Conservation (phyloP, 1,140 invertebrate genomes). For the Phocides pigmalion region DNA sequence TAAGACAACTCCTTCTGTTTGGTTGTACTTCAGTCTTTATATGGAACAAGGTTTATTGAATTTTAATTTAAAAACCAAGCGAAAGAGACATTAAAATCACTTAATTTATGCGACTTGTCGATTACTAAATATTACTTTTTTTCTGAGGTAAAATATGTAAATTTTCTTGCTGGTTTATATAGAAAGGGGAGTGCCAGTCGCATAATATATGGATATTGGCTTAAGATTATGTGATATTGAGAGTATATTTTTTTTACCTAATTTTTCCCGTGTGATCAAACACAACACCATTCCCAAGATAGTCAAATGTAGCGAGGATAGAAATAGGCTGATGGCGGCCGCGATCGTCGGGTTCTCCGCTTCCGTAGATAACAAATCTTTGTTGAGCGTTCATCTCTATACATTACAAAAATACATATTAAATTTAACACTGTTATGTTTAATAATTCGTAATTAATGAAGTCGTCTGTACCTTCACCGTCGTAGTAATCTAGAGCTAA, state of each 20-base stretch:
- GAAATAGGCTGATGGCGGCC: conserved; percentile 58
- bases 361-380: conserved; percentile 70
- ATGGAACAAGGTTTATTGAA: conserved; percentile 19
- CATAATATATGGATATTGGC: not conserved
- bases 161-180: no score
- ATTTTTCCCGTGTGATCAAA: conserved; percentile 75
- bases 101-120: no score
- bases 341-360: conserved; percentile 60
- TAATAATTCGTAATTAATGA: no score
- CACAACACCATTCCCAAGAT: conserved; percentile 72
- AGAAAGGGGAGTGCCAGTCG: no score
- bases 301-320: conserved; percentile 71
- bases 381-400: conserved; percentile 70
- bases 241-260: conserved; percentile 45
- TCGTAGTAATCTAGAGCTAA: conserved; percentile 73
- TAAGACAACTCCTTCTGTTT: conserved; percentile 76
- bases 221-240: no score
- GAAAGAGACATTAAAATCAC: no score
- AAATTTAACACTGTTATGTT: no score
- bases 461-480: conserved; percentile 59
- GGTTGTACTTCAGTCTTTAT: conserved; percentile 74
- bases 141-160: no score
- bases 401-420: conserved; percentile 23
- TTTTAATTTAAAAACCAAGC: no score
- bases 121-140: no score